Conservation (phyloP, 2,888 invertebrate genomes). For the Empis livida region DNA sequence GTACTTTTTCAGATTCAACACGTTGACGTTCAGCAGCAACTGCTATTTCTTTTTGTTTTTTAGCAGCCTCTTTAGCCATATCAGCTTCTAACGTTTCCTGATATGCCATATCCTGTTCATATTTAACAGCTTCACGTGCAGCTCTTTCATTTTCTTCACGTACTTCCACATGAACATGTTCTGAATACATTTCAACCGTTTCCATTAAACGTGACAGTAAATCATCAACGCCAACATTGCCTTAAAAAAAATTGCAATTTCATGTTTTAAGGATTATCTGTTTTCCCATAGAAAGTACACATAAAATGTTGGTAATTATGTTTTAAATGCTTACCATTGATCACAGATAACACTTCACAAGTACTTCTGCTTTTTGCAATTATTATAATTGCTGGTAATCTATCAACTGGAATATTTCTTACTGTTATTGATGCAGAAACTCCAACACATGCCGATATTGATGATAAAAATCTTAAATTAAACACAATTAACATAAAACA, state of each 20-base stretch:
- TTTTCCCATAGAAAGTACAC: no score
- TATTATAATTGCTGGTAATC: slow-evolving; percentile 76
- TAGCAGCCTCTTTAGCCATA: slow-evolving; percentile 80
- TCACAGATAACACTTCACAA: slow-evolving; percentile 81
- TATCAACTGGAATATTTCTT: slow-evolving; percentile 72
- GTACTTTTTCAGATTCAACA: slow-evolving; percentile 59
- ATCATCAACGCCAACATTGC: slow-evolving; percentile 78
- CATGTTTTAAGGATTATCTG: no score
- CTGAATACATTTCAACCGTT: slow-evolving; percentile 71
- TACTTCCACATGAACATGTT: slow-evolving; percentile 64
- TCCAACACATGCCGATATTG: slow-evolving; percentile 66
- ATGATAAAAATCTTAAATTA: slow-evolving; percentile 58
- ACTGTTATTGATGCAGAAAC: slow-evolving; percentile 72
- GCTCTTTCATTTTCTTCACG: slow-evolving; percentile 78
- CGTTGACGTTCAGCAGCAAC: slow-evolving; percentile 57
- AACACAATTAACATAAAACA: no score
- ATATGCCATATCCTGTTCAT: slow-evolving; percentile 90
- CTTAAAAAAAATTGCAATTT: slow-evolving; percentile 17
- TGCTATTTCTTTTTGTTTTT: slow-evolving; percentile 52
- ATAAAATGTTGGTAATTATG: background rate
- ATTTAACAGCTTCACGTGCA: slow-evolving; percentile 76
- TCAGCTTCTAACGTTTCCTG: slow-evolving; percentile 64
- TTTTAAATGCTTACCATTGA: slow-evolving; percentile 52
- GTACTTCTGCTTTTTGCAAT: slow-evolving; percentile 78
- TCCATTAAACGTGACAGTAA: slow-evolving; percentile 76